Evolutionary conservation across 2,113 vertebrate genomes (phyloP).

Genomic region (Festucalex cinctus): DNA sequence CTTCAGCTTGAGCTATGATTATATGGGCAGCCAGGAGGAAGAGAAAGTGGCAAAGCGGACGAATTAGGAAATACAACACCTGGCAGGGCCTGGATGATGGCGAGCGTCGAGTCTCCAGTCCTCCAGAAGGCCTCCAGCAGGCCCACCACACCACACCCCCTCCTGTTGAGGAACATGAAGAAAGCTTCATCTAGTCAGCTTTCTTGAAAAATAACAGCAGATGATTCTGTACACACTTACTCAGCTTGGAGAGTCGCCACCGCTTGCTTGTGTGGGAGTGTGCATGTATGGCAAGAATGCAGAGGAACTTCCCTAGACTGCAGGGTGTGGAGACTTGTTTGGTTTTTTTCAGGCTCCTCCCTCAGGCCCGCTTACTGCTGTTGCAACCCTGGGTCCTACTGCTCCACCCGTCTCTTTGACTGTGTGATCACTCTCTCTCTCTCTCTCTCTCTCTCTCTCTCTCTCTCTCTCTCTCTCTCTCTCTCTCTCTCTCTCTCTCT

Average conservation of each 20-base stretch:
- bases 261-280: slow-evolving; percentile 15
- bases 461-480: not conserved
- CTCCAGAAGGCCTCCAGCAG: slow-evolving; percentile 28
- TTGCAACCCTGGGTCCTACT: slow-evolving; percentile 68
- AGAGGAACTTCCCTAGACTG: slow-evolving; percentile 53
- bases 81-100: slow-evolving; percentile 38
- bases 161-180: slow-evolving; percentile 6
- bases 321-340: slow-evolving; percentile 66
- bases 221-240: slow-evolving; percentile 35
- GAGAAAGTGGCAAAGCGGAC: slow-evolving; percentile 5
- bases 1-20: not conserved
- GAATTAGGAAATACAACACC: slow-evolving; percentile 46
- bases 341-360: slow-evolving; percentile 57
- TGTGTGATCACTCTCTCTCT: too few species aligned
- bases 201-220: not conserved
- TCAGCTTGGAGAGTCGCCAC: slow-evolving; percentile 22
- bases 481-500: not conserved
- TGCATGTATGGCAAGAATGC: slow-evolving; percentile 58
- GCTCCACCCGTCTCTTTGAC: slow-evolving; percentile 5
- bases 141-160: slow-evolving; percentile 15
- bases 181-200: slow-evolving; percentile 11
- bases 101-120: slow-evolving; percentile 35
- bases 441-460: not conserved
- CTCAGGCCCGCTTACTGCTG: slow-evolving; percentile 17
- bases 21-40: not conserved